Evolutionary conservation across 2,113 vertebrate genomes (phyloP).

Genomic region (Poecile atricapillus): DNA sequence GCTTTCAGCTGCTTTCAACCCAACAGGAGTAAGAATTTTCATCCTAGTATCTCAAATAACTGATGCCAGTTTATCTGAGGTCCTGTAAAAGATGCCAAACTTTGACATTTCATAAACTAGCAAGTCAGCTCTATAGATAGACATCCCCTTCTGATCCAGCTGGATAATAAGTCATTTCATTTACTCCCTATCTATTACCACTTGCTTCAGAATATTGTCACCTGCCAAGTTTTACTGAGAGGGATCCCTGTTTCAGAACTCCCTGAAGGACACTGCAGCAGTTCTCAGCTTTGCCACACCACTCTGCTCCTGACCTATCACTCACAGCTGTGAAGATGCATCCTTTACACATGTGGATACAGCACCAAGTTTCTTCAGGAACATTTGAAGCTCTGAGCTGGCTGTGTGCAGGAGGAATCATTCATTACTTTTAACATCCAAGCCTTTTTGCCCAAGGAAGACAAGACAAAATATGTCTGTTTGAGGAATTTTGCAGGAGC

Average conservation of each 20-base stretch:
- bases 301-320: background rate
- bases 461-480: background rate
- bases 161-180: background rate
- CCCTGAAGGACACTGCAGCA: background rate
- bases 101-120: background rate
- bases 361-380: background rate
- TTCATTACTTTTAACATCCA: background rate
- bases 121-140: background rate
- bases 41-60: background rate
- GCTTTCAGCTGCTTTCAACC: background rate
- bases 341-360: background rate
- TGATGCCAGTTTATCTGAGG: background rate
- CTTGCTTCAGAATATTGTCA: background rate
- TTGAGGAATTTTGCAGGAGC: background rate
- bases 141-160: background rate
- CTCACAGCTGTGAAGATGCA: rapidly evolving
- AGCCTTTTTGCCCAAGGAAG: background rate
- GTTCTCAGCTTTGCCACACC: background rate
- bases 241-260: background rate
- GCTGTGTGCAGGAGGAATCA: rapidly evolving
- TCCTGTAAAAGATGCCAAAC: background rate
- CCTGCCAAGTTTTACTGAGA: background rate
- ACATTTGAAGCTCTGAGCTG: background rate
- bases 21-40: background rate
- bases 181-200: background rate